Base-by-base conservation (phyloP, 2,113 vertebrate species). In the Festucalex cinctus region DNA sequence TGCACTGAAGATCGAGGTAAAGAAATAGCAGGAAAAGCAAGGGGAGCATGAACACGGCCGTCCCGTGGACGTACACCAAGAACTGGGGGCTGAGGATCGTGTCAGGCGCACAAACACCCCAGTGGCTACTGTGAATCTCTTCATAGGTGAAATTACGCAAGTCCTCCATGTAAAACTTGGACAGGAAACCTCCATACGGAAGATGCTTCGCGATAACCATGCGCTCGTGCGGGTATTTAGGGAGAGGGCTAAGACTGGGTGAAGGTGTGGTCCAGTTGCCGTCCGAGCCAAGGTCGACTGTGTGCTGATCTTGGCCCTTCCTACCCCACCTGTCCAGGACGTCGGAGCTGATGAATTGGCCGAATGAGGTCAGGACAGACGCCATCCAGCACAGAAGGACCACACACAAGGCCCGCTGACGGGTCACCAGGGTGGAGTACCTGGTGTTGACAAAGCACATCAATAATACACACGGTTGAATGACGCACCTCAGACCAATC, bases 381-480 rank as follows among this genome's bases (percentile, higher is more conserved):
- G 61, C 74, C 63, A 93, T 44, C 90, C 93, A 92, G 87, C 90
- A 90, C 39, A 93, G 69, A 56, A 91, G 78, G 26, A 93, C 84
- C 20, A 66, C 69, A 51, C 76, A 81, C 22, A 90, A 68, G 54
- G 87, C 75, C 22, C 92, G 80, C 2, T 63, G 79, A 51, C 75
- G 86, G 19, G 86, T 92, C 59, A 93, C 83, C 59, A 89, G 51
- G 1, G 66, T 51, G 26, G 70, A 66, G 63, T 92, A 94, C 70
- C 92, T 93, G 83, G 9, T 61, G 71, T 63, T 56, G 28, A 83
- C 26, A 48, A 82, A 44, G 65, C 66, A 78, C 14, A 35, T 20
- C 41, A 49, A 63, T 16, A 22, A 56, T 13, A 19, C 17, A 4
- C 3, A 5, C 22, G 9, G 9, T 51, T 20, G 9, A n/a, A n/a